Percentiles rank a stretch among this genome's conserved stretches.
These are phyloP conservation scores for Euzetes globulus DNA, from an alignment of 2,888 invertebrate species.

Conservation along the genomic window DNA sequence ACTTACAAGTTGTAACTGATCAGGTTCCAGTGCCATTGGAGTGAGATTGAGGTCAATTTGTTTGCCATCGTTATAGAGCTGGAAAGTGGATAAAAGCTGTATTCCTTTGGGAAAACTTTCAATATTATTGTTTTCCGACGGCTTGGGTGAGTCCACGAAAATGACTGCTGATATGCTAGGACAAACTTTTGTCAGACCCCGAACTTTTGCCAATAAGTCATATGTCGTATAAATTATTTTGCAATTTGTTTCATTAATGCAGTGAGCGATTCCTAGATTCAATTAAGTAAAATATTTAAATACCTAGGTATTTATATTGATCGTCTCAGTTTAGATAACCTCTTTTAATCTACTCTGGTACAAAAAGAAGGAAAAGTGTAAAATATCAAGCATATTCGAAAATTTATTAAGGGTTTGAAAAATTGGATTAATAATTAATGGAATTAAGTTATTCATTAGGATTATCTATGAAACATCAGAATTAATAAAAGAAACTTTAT, in stretches of 20 bases:
- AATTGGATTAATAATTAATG: too few relatives aligned
- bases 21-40: background rate
- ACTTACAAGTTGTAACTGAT: constrained; percentile 28
- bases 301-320: too few relatives aligned
- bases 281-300: background rate
- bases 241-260: constrained; percentile 92
- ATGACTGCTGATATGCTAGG: constrained; percentile 16
- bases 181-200: background rate
- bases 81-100: background rate
- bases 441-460: too few relatives aligned
- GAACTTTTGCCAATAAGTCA: constrained; percentile 80
- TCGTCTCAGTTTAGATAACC: too few relatives aligned
- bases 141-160: background rate
- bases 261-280: constrained; percentile 48
- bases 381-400: too few relatives aligned
- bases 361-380: too few relatives aligned
- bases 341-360: too few relatives aligned
- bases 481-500: too few relatives aligned
- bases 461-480: too few relatives aligned
- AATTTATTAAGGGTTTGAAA: too few relatives aligned
- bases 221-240: constrained; percentile 84
- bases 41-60: background rate
- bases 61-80: background rate
- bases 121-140: background rate
- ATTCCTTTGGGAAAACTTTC: background rate